phyloP scores from a whole-genome alignment of 2,797 vertebrate species.

The Gadopsis bispinosus region DNA sequence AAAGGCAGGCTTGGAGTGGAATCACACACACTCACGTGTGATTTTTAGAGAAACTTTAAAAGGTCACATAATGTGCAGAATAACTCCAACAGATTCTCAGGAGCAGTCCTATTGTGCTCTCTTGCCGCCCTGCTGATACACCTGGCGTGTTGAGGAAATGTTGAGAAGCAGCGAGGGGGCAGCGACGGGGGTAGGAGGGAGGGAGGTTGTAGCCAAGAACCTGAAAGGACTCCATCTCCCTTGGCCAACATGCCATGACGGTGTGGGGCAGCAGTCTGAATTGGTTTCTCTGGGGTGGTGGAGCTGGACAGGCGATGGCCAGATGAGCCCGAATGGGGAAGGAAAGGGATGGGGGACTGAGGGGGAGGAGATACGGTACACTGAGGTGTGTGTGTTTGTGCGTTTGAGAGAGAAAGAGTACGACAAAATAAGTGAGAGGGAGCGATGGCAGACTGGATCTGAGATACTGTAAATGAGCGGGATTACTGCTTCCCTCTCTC shows the following conservation, averaged over 20 bases:
- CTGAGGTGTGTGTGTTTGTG: conserved; percentile 53
- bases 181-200: conserved; percentile 22
- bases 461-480: conserved; percentile 73
- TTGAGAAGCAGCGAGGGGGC: conserved; percentile 63
- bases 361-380: conserved; percentile 51
- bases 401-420: conserved; percentile 41
- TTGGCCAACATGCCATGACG: conserved; percentile 82
- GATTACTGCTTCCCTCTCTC: conserved; percentile 68
- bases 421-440: conserved; percentile 3
- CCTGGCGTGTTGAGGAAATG: conserved; percentile 70
- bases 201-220: conserved; percentile 66
- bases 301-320: conserved; percentile 72
- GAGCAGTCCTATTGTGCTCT: conserved; percentile 57
- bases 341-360: conserved; percentile 15
- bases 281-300: conserved; percentile 79
- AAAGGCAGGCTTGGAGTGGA: conserved; percentile 22
- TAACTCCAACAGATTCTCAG: conserved; percentile 63
- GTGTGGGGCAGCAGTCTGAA: conserved; percentile 77
- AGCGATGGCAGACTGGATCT: conserved; percentile 57
- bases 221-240: conserved; percentile 81
- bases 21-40: conserved; percentile 39
- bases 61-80: conserved; percentile 71
- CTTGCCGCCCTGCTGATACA: conserved; percentile 67
- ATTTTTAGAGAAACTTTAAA: conserved; percentile 63
- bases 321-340: conserved; percentile 72